phyloP scores from a whole-genome alignment of 2,797 vertebrate species.

The Leptoclinus maculatus region DNA sequence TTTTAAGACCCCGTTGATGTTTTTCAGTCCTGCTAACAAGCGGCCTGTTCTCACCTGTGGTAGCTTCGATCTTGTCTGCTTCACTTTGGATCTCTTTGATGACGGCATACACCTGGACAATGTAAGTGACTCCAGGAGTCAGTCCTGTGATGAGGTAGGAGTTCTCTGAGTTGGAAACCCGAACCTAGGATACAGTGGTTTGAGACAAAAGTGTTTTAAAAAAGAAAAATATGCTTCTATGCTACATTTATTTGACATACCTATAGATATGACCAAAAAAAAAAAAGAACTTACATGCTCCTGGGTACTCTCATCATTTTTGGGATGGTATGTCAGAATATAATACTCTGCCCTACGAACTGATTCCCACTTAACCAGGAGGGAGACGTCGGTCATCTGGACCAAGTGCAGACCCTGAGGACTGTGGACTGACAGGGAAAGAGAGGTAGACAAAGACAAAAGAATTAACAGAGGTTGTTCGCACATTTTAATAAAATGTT shows the following conservation, averaged over 20 bases:
- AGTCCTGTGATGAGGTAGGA: conserved; percentile 85
- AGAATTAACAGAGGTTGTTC: conserved; percentile 2
- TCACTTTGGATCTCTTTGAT: conserved; percentile 85
- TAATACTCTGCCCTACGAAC: conserved; percentile 86
- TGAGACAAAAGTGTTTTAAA: not conserved
- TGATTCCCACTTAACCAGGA: conserved; percentile 88
- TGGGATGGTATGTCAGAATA: conserved; percentile 86
- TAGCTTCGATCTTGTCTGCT: conserved; percentile 83
- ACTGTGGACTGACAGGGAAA: conserved; percentile 78
- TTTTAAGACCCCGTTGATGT: not conserved
- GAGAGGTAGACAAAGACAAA: not conserved
- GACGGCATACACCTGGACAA: conserved; percentile 82
- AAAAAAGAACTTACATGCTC: conserved; percentile 71
- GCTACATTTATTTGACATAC: not conserved
- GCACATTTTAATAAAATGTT: conserved; percentile 6
- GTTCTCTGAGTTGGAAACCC: conserved; percentile 83
- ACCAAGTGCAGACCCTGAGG: conserved; percentile 86
- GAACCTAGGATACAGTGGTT: conserved; percentile 51
- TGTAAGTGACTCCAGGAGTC: conserved; percentile 85
- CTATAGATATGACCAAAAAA: not conserved
- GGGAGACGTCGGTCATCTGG: conserved; percentile 83
- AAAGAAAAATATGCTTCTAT: not conserved
- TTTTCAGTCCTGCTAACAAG: not conserved
- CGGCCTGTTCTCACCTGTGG: conserved; percentile 82
- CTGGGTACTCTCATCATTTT: conserved; percentile 67